phyloP scores from a whole-genome alignment of 2,113 vertebrate species.

The Ctenomys sociabilis region DNA sequence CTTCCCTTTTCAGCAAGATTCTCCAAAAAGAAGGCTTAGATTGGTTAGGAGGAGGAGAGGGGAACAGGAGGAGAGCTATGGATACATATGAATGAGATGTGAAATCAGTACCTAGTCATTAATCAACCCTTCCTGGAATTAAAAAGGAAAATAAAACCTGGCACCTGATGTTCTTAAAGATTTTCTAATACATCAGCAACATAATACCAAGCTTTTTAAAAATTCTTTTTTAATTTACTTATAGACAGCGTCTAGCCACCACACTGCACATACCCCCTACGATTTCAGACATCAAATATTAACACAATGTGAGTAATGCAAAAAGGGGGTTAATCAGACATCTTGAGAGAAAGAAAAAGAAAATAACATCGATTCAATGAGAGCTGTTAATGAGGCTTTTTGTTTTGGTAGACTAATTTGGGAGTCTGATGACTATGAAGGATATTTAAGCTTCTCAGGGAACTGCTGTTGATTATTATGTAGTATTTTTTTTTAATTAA shows the following conservation, averaged over 20 bases:
- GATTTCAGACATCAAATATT: slow-evolving; percentile 80
- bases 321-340: slow-evolving; percentile 81
- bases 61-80: background rate
- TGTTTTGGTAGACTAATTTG: slow-evolving; percentile 82
- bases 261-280: slow-evolving; percentile 58
- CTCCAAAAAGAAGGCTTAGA: background rate
- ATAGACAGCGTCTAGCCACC: slow-evolving; percentile 81
- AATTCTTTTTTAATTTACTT: slow-evolving; percentile 78
- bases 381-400: slow-evolving; percentile 80
- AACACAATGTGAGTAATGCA: slow-evolving; percentile 76
- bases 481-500: slow-evolving; percentile 64
- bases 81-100: slow-evolving; percentile 65
- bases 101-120: slow-evolving; percentile 75
- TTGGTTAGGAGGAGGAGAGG: background rate
- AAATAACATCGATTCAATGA: slow-evolving; percentile 78
- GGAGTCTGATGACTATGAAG: slow-evolving; percentile 80
- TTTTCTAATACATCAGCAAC: slow-evolving; percentile 64
- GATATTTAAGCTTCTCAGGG: slow-evolving; percentile 77
- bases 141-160: slow-evolving; percentile 74
- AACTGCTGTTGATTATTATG: slow-evolving; percentile 79
- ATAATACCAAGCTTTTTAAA: slow-evolving; percentile 75
- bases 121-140: slow-evolving; percentile 75
- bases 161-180: slow-evolving; percentile 73
- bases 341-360: slow-evolving; percentile 71
- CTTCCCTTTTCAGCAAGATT: background rate